Base-by-base conservation (phyloP, 2,113 vertebrate species). In the Tamias sibiricus region DNA sequence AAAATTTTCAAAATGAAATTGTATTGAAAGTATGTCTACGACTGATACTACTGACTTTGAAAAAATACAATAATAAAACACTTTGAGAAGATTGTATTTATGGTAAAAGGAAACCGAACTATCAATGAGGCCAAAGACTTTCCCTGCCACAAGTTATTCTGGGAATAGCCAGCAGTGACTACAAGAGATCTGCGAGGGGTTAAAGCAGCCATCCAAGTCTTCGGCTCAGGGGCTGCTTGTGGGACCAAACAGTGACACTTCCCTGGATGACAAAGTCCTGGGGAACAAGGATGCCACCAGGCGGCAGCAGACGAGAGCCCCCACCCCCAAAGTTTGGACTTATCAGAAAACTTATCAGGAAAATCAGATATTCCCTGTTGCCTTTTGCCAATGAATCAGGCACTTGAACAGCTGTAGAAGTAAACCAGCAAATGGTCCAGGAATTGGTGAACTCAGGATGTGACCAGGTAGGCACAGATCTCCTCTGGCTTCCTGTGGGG, bases 61-160 rank as follows among this genome's bases (percentile, higher is more conserved):
- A 26, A 54, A 75, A 47, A 68, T 24, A 37, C n/a, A 81, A 90
- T 0, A 98, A 97, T 95, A 90, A 93, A 98, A 84, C 94, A 68
- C 81, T 80, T 97, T 95, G 74, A 98, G 97, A 98, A 98, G 96
- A 95, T 98, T 98, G 87, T 98, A 98, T 99, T 98, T 98, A 98
- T 99, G 98, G 96, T 98, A 96, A 98, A 97, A 98, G 96, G 97
- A 98, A 98, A 97, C 97, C 98, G 98, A 97, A 98, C 98, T 97
- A 98, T 98, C 98, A 98, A 99, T 99, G 99, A 99, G 99, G 99
- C 99, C 99, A 98, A 99, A 99, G 99, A 99, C 99, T 94, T 99
- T 99, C 97, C 99, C 99, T 79, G 99, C 99, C 69, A 99, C 99
- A 0, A 99, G 99, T 0, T 99, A 99, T 74, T 99, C 99, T 98